A percentile compares a stretch with the other conserved stretches of the same genome.
phyloP scores from a whole-genome alignment of 2,888 invertebrate species.

The Ceraclea dissimilis region DNA sequence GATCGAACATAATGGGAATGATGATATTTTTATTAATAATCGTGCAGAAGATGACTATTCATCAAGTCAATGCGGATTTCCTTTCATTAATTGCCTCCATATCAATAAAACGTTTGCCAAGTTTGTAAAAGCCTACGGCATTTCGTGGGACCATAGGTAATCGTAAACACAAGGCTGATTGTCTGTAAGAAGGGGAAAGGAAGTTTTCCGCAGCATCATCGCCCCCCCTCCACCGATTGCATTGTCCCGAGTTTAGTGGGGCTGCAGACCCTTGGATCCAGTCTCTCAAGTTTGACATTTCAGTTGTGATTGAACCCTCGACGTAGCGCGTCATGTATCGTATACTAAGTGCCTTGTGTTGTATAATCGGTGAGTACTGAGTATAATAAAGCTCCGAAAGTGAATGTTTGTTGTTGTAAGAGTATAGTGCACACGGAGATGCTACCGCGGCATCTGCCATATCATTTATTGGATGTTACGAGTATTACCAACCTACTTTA shows the following conservation, averaged over 20 bases:
- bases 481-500: neutral
- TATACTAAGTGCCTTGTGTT: constrained; percentile 20
- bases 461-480: neutral
- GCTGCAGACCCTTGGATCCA: constrained; percentile 6
- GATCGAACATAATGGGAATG: no score
- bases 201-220: neutral
- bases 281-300: constrained; percentile 6
- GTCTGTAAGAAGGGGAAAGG: neutral
- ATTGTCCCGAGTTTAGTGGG: constrained; percentile 5
- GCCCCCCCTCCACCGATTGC: neutral
- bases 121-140: neutral
- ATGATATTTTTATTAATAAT: no score
- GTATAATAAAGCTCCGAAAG: constrained; percentile 10
- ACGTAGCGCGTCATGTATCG: constrained; percentile 23
- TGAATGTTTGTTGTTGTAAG: constrained; percentile 14
- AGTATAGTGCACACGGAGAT: constrained; percentile 11
- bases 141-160: neutral
- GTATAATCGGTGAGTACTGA: constrained; percentile 23
- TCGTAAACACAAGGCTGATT: neutral
- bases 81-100: neutral
- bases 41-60: neutral
- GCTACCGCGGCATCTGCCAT: constrained; percentile 9
- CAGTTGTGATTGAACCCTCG: constrained; percentile 20
- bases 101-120: neutral
- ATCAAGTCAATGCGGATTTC: neutral